phyloP scores from a whole-genome alignment of 2,113 vertebrate species.

The Prunella himalayana region DNA sequence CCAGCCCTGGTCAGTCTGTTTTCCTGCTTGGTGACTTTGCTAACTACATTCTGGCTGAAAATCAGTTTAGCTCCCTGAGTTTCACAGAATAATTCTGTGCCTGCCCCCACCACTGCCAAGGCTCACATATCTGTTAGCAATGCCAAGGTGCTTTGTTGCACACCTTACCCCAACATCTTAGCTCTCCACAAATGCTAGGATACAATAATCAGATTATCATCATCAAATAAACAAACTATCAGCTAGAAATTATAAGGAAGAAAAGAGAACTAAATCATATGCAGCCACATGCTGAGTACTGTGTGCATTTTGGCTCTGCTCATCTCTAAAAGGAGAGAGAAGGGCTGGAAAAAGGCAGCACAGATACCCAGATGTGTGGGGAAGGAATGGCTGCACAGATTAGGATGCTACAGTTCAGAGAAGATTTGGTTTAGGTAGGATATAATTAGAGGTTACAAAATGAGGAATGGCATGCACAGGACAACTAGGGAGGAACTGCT shows the following conservation, averaged over 20 bases:
- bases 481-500: background rate
- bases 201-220: background rate
- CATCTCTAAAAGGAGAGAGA: background rate
- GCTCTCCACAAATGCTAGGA: background rate
- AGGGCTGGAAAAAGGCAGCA: background rate
- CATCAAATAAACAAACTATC: background rate
- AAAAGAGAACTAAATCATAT: background rate
- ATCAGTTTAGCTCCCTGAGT: background rate
- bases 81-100: background rate
- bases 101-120: background rate
- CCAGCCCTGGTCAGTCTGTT: background rate
- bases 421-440: background rate
- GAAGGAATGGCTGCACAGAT: background rate
- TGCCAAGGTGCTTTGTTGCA: background rate
- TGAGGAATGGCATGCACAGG: background rate
- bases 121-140: rapidly evolving
- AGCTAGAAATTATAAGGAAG: background rate
- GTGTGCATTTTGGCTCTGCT: background rate
- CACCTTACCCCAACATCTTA: background rate
- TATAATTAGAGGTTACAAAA: background rate
- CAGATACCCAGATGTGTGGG: background rate
- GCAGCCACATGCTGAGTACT: background rate
- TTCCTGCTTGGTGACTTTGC: background rate
- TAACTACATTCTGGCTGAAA: background rate
- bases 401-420: background rate